Evolutionary conservation across 2,888 invertebrate species (phyloP), one percentile per base, ranked within the genome.

Genomic region (Bombylius discolor): DNA sequence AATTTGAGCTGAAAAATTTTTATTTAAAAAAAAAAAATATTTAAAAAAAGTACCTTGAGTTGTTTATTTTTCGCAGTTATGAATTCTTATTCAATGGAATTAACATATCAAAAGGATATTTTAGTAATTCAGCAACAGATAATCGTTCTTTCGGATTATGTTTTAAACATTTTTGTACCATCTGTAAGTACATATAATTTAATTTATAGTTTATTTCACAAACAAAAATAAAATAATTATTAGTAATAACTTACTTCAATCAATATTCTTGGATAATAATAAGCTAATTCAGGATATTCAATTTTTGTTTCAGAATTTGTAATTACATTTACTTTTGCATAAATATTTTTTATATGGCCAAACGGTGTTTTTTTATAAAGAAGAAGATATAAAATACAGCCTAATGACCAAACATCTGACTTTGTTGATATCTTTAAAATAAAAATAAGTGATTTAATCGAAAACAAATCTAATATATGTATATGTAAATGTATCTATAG

Each of bases 321-420:
- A 62, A 95, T 92, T 58, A 88, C 88, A 62, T 79, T 79, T 53
- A 90, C 77, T 75, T 93, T 93, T 46, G 81, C 81, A 69, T 83
- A 79, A 59, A 81, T 79, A 62, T 84, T 79, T 46, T 78, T 77
- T 61, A 93, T 82, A 71, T 92, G 85, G 47, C 89, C 85, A 74
- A 96, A 98, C 1, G 98, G 98, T 3, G 95, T 92, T 64, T 80
- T 80, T 1, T 89, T 88, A 72, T 94, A 97, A 47, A 94, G 82
- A 74, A 98, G 78, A 71, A 89, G 84, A 77, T 96, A 98, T 59
- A 98, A 78, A 67, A 98, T 98, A 71, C 96, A 97, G 32, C 98
- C 98, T 62, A 98, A 77, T 0, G 96, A 95, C 98, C 98, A 98
- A 53, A 98, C 92, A 74, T 98, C 97, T 48, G 95, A 90, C 68